Evolutionary conservation across 2,113 vertebrate genomes (phyloP).

Genomic region (Lampris megalopsis): DNA sequence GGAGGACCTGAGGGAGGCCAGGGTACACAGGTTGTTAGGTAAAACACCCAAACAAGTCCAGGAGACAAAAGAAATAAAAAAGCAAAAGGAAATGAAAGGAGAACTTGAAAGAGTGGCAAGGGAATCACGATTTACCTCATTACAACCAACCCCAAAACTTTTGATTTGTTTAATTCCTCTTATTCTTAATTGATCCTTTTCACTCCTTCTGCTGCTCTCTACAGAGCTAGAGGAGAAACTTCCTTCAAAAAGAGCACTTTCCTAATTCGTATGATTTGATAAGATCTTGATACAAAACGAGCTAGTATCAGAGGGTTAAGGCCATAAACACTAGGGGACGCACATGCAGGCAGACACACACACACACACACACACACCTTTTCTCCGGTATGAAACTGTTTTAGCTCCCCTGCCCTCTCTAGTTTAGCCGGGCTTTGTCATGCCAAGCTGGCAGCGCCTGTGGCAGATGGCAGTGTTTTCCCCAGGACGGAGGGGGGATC

Average conservation of each 20-base stretch:
- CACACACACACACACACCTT: slow-evolving; percentile 38
- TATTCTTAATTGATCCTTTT: background rate
- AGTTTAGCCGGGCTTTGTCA: slow-evolving; percentile 52
- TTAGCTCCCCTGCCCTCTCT: slow-evolving; percentile 59
- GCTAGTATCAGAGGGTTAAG: background rate
- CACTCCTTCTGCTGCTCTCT: background rate
- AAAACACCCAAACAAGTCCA: background rate
- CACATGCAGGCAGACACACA: slow-evolving; percentile 29
- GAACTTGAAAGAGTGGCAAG: background rate
- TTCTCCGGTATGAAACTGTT: slow-evolving; percentile 47
- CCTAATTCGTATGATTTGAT: background rate
- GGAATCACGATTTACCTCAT: background rate
- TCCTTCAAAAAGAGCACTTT: background rate
- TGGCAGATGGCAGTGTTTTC: slow-evolving; percentile 80
- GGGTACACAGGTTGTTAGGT: background rate
- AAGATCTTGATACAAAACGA: background rate
- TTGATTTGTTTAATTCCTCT: background rate
- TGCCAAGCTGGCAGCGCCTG: slow-evolving; percentile 72
- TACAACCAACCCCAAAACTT: background rate
- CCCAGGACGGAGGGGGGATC: slow-evolving; percentile 63
- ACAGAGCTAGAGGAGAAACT: slow-evolving; percentile 1
- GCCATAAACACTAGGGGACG: background rate
- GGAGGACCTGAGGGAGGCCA: slow-evolving; percentile 86
- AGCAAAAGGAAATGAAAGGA: no score
- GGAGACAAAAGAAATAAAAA: background rate